These are phyloP conservation scores for Polypedilum vanderplanki DNA, from an alignment of 1,140 invertebrate genomes.

Conservation along the genomic window DNA sequence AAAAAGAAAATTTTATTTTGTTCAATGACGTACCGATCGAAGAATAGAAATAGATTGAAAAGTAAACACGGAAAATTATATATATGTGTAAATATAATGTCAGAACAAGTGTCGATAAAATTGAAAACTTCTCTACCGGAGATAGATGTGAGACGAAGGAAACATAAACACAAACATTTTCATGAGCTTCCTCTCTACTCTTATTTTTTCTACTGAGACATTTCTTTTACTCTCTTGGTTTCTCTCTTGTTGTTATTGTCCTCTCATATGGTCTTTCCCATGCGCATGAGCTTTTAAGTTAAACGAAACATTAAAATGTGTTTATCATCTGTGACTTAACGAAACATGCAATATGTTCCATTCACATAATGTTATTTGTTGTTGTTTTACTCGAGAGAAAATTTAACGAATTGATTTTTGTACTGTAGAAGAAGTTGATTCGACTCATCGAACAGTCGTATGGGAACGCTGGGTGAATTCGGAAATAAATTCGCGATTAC, in stretches of 20 bases:
- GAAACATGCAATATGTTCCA: slow-evolving; percentile 2
- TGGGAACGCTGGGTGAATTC: slow-evolving; percentile 11
- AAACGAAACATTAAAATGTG: background rate
- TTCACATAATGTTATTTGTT: slow-evolving; percentile 4
- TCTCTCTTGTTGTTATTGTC: background rate
- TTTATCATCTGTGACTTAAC: background rate
- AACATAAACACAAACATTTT: slow-evolving; percentile 20
- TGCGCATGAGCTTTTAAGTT: slow-evolving; percentile 3
- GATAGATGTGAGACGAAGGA: background rate
- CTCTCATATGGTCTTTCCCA: slow-evolving; percentile 4
- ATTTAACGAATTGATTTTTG: background rate
- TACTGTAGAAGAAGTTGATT: background rate
- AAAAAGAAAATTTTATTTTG: no score
- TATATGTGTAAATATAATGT: background rate
- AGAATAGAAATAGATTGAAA: no score
- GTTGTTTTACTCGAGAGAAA: background rate
- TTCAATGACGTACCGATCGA: background rate
- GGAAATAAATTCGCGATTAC: background rate
- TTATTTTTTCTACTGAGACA: background rate
- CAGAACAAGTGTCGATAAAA: slow-evolving; percentile 26
- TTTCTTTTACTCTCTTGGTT: no score
- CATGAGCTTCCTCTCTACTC: background rate
- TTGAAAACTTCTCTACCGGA: slow-evolving; percentile 4
- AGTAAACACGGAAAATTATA: no score
- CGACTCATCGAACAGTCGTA: slow-evolving; percentile 15